A percentile compares a stretch with the other conserved stretches of the same genome.
These are phyloP conservation scores for Leptinotarsa texana DNA, from an alignment of 1,140 invertebrate species.

Conservation along the genomic window DNA sequence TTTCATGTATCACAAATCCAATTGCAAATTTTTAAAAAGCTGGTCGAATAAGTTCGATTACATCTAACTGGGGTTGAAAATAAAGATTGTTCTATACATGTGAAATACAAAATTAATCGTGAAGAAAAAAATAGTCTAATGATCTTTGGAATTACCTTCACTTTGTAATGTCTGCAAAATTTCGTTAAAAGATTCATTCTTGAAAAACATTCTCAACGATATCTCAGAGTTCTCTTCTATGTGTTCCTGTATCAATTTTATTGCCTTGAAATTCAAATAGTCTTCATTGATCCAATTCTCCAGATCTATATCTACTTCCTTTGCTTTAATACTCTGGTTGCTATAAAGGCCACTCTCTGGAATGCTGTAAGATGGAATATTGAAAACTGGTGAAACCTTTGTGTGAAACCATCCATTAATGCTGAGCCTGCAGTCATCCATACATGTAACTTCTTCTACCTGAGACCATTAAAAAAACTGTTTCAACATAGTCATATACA, in stretches of 20 bases:
- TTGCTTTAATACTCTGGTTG: slow-evolving; percentile 40
- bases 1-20: too few species aligned
- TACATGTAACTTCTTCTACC: slow-evolving; percentile 68
- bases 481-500: too few species aligned
- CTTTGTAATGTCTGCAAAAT: slow-evolving; percentile 57
- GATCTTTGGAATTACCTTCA: slow-evolving; percentile 41
- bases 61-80: too few species aligned
- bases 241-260: slow-evolving; percentile 60
- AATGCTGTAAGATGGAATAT: slow-evolving; percentile 46
- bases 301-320: slow-evolving; percentile 48
- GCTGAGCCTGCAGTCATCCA: slow-evolving; percentile 66
- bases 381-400: slow-evolving; percentile 46
- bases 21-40: too few species aligned
- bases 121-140: too few species aligned
- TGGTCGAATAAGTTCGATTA: too few species aligned
- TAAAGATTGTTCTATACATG: too few species aligned
- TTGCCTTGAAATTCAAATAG: slow-evolving; percentile 58
- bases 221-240: slow-evolving; percentile 65
- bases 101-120: too few species aligned
- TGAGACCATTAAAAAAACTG: slow-evolving; percentile 39
- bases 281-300: slow-evolving; percentile 57
- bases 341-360: slow-evolving; percentile 43
- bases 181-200: slow-evolving; percentile 56
- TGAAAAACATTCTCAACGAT: slow-evolving; percentile 62
- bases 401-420: slow-evolving; percentile 80